phyloP scores from a whole-genome alignment of 2,113 vertebrate species.

The Gavia stellata region DNA sequence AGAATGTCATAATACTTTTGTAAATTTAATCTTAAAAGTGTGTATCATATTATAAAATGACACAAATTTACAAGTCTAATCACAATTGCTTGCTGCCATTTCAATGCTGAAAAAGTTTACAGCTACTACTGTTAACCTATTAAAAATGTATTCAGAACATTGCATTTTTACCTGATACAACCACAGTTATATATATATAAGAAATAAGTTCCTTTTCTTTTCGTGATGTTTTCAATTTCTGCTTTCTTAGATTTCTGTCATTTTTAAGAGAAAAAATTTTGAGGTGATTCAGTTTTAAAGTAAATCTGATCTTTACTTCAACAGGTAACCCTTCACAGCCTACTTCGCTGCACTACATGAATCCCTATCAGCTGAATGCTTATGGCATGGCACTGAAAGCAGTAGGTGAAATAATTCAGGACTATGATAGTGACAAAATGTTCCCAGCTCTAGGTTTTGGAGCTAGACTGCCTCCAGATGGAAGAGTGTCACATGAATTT shows the following conservation, averaged over 20 bases:
- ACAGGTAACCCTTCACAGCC: conserved; percentile 95
- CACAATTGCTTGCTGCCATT: neutral
- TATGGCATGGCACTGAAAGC: conserved; percentile 96
- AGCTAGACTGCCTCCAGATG: conserved; percentile 94
- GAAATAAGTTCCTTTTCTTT: neutral
- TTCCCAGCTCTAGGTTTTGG: conserved; percentile 97
- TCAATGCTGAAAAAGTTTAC: neutral
- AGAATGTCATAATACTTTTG: neutral
- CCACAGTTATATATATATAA: neutral
- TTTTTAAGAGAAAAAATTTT: neutral
- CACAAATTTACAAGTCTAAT: neutral
- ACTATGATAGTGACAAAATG: conserved; percentile 99
- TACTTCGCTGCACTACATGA: conserved; percentile 97
- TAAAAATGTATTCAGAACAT: neutral
- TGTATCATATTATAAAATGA: neutral
- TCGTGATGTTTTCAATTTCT: neutral
- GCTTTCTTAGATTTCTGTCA: neutral
- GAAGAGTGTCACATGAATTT: conserved; percentile 95
- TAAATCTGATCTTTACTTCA: conserved; percentile 8
- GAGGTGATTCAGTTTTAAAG: neutral
- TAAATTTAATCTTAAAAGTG: neutral
- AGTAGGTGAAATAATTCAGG: conserved; percentile 97
- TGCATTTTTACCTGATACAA: neutral
- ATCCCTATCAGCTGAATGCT: conserved; percentile 93
- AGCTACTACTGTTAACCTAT: neutral